Evolutionary conservation across 2,113 vertebrate genomes (phyloP).

Genomic region (Hemibagrus wyckioides): DNA sequence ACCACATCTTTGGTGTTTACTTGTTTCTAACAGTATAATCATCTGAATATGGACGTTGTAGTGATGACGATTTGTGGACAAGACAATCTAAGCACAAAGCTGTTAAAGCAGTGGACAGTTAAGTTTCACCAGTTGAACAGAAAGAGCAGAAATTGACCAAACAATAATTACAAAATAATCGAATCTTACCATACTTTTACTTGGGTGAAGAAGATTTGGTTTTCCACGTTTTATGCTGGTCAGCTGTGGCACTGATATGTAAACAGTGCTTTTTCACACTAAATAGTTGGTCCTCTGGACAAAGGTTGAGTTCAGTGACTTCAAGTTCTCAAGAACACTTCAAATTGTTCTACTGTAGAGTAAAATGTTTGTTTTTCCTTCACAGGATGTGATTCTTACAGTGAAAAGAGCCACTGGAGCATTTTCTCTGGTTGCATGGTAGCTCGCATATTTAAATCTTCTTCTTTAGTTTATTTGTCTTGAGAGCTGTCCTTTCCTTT

Average conservation of each 20-base stretch:
- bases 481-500: neutral
- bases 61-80: neutral
- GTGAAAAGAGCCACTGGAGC: constrained; percentile 78
- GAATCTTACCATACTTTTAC: neutral
- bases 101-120: neutral
- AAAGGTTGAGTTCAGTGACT: neutral
- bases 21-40: neutral
- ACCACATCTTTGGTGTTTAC: neutral
- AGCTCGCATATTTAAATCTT: constrained; percentile 52
- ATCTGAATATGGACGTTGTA: neutral
- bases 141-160: neutral
- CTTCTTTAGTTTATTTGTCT: neutral
- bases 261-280: neutral
- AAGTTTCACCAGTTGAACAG: neutral
- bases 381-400: constrained; percentile 73
- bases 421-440: constrained; percentile 79
- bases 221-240: neutral
- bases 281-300: neutral
- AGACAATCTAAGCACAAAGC: neutral
- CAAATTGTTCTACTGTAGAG: neutral
- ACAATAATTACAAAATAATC: neutral
- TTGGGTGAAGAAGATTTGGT: too few relatives aligned
- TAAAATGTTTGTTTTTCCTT: constrained; percentile 36
- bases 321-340: neutral
- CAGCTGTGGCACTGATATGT: neutral